Base-by-base conservation (phyloP, 92 coral and sea anemone genomes). In the Siderastrea radians region DNA sequence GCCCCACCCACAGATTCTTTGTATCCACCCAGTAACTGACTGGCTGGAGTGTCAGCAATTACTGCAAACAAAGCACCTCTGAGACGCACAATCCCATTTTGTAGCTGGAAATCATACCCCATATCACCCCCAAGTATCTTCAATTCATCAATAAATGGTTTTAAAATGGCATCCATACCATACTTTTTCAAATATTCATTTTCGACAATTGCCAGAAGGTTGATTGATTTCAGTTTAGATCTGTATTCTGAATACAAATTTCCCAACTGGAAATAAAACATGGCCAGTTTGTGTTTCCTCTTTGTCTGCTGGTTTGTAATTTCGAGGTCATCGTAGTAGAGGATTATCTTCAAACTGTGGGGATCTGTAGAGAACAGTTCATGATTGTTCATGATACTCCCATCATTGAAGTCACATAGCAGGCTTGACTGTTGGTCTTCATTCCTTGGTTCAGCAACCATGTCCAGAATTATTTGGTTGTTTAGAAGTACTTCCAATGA, bases 1-100 rank as follows among this genome's bases (percentile, higher is more conserved):
- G 94, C 89, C 44, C 68, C 78, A 3, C 94, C 91, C 2, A 91
- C 94, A 0, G 80, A 77, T 38, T 91, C 94, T 13, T 86, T 85
- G 48, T 48, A 91, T 0, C 91, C 86, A 1, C 91, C 94, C 7
- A 68, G 55, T 19, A 73, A 53, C 7, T 86, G 81, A 13, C 85
- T 81, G 4, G 94, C 94, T 9, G 88, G 88, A 0, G 91, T 91
- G 48, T 91, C 93, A 0, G 93, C 90, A 5, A 85, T 7, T 13
- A 76, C 57, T 48, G 85, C 88, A 5, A 86, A 14, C 12, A 79
- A 17, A 6, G 83, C 75, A 2, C 86, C 87, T 50, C 93, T 59
- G 12, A 89, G 68, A 1, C 50, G 63, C 17, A 89, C 49, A 51
- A 67, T 50, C 6, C 93, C 90, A 17, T 57, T 53, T 45, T 4